Base-by-base conservation (phyloP, 2,888 invertebrate genomes). In the Tanypteryx hageni region DNA sequence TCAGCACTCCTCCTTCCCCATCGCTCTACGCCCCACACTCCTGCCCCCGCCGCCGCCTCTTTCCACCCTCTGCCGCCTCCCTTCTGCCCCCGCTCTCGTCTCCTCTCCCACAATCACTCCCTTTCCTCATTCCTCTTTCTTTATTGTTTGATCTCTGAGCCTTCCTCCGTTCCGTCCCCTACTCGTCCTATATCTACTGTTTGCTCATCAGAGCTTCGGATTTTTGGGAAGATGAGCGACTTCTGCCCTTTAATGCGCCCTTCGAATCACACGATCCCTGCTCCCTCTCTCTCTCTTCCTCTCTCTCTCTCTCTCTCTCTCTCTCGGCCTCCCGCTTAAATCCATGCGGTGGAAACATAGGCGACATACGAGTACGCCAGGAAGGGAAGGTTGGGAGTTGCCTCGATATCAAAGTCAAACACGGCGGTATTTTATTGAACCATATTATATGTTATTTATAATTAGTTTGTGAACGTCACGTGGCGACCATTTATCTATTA, bases 191-290 rank as follows among this genome's bases (percentile, higher is more conserved):
- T 44, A 59, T 61, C 22, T 61, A n/a, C 64, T 89, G 89, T 89
- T 89, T 89, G 89, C 89, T 89, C 89, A 89, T 89, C 89, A 89
- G 89, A 64, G 44, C 61, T 44, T 31, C 64, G 44, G 86, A 44
- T 89, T 89, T 31, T 44, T 64, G 56, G 44, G 56, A 16, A 61
- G 61, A 59, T 27, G 22, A 64, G 44, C 31, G 31, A 68, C 89
- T 64, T 68, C 44, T 89, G 89, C 68, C 89, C 89, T 89, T 56
- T 58, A 31, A 64, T 18, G 14, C 86, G 22, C 31, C 31, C 57
- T 85, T n/a, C 85, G 57, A 22, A 85, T 85, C 58, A 22, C 2
- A 57, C n/a, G 58, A n/a, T 10, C 13, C 57, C 56, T 58, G 58
- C 82, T 57, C 5, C 8, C 82, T 14, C 84, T 16, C 59, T 59